Conservation (phyloP, 2,888 invertebrate genomes). For the Rhimphoctona megacephalus region DNA sequence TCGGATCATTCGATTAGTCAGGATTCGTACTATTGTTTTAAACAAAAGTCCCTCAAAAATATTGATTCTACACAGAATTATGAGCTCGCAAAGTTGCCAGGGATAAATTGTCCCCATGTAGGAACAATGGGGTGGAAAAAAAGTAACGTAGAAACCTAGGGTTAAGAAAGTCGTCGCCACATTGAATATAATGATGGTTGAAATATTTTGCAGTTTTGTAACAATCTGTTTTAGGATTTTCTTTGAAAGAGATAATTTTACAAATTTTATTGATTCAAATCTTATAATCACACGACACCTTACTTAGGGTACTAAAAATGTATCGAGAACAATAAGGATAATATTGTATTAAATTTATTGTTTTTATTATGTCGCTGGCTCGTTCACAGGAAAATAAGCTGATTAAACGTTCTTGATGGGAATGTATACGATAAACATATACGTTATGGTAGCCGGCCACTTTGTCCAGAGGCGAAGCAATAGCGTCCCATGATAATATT, state of each 20-base stretch:
- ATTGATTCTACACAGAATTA: too few relatives aligned
- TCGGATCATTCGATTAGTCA: too few relatives aligned
- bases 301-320: background rate
- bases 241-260: too few relatives aligned
- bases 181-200: too few relatives aligned
- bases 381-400: constrained; percentile 47
- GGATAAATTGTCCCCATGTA: too few relatives aligned
- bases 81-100: too few relatives aligned
- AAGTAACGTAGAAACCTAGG: too few relatives aligned
- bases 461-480: constrained; percentile 43
- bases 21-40: too few relatives aligned
- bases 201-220: background rate
- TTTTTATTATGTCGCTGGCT: constrained; percentile 12
- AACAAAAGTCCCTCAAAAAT: too few relatives aligned
- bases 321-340: background rate
- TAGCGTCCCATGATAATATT: constrained; percentile 65
- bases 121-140: too few relatives aligned
- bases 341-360: constrained; percentile 6
- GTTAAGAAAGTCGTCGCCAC: too few relatives aligned
- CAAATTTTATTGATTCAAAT: background rate
- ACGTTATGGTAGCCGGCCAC: constrained; percentile 20
- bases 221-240: background rate
- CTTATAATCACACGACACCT: background rate
- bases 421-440: constrained; percentile 41
- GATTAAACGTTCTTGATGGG: constrained; percentile 48